phyloP scores from a whole-genome alignment of 2,797 vertebrate species.

The Caiman crocodilus region DNA sequence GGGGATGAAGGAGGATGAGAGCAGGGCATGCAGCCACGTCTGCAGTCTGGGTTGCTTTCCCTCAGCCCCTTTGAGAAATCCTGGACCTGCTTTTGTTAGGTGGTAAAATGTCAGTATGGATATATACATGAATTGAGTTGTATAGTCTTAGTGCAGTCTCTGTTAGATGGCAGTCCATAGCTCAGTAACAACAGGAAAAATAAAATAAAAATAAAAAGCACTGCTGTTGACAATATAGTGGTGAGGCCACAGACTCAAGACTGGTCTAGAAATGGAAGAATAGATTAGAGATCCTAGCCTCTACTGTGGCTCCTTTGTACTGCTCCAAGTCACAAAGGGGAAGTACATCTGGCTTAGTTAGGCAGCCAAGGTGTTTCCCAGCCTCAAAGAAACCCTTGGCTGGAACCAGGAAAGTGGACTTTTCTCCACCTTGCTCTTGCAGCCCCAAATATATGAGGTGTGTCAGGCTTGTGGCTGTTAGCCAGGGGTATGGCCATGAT shows the following conservation, averaged over 20 bases:
- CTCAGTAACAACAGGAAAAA: not conserved
- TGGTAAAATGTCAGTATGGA: not conserved
- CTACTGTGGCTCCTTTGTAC: not conserved
- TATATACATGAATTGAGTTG: not conserved
- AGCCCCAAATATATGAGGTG: not conserved
- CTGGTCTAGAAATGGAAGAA: not conserved
- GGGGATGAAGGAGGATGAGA: too few species aligned
- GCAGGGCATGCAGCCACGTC: too few species aligned
- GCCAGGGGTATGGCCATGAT: not conserved
- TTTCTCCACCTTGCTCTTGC: not conserved
- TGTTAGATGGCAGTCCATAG: not conserved
- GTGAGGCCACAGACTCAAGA: not conserved
- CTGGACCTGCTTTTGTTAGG: too few species aligned
- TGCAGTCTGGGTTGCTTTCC: too few species aligned
- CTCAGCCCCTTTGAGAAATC: too few species aligned
- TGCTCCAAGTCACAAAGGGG: not conserved
- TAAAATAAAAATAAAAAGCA: not conserved
- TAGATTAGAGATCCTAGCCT: not conserved
- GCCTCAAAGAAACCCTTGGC: not conserved
- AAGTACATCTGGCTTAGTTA: not conserved
- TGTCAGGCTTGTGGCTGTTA: not conserved
- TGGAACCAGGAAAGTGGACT: not conserved
- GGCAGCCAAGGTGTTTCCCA: not conserved
- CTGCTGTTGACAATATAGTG: not conserved
- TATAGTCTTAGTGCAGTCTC: not conserved